Conservation (phyloP, 2,113 vertebrate genomes). For the Cheirogaleus medius region DNA sequence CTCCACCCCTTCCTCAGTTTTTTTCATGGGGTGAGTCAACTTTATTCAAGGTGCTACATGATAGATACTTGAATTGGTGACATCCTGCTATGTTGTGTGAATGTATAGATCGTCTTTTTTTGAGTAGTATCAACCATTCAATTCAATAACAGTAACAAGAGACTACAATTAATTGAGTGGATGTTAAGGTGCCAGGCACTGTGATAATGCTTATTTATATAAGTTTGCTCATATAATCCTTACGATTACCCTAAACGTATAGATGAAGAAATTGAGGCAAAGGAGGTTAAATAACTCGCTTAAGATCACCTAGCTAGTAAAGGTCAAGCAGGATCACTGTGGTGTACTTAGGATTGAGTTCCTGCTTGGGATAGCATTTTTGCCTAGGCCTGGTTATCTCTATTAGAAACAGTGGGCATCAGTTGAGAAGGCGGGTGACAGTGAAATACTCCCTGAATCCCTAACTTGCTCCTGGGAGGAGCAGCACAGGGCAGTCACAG, state of each 20-base stretch:
- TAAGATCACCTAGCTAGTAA: not conserved
- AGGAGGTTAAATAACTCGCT: not conserved
- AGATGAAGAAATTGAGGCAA: not conserved
- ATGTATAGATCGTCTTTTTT: not conserved
- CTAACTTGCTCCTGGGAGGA: not conserved
- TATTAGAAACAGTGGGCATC: not conserved
- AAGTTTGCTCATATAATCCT: not conserved
- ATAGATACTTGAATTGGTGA: not conserved
- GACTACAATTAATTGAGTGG: not conserved
- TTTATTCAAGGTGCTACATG: not conserved
- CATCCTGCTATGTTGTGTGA: not conserved
- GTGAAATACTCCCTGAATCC: not conserved
- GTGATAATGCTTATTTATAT: not conserved
- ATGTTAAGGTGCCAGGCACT: not conserved
- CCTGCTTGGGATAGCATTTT: not conserved
- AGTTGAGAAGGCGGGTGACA: not conserved
- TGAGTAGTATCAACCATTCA: not conserved
- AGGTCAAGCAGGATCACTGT: not conserved
- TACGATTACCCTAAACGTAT: not conserved
- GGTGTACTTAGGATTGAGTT: not conserved
- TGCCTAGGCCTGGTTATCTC: not conserved
- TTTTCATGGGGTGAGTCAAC: not conserved
- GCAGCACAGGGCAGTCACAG: not conserved
- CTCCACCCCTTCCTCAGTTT: not conserved
- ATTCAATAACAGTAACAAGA: not conserved